Conservation (phyloP, 2,797 vertebrate genomes). For the Microcaecilia unicolor region DNA sequence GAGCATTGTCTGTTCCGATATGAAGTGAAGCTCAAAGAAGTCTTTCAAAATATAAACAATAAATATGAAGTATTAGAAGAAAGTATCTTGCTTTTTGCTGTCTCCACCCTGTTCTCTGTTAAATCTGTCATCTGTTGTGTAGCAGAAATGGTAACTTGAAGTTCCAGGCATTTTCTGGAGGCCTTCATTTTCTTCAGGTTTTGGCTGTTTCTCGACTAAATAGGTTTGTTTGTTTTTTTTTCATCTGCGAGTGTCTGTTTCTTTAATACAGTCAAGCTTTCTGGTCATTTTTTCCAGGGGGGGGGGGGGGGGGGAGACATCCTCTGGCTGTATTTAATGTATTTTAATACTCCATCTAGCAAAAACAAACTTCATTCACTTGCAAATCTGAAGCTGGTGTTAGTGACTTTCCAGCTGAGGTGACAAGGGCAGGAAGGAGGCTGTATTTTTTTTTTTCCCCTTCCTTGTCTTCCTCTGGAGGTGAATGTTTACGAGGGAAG, state of each 20-base stretch:
- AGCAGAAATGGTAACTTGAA: conserved; percentile 2
- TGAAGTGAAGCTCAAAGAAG: conserved; percentile 32
- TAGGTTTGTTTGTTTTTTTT: too few relatives aligned
- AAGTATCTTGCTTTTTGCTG: too few relatives aligned
- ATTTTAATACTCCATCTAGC: neutral
- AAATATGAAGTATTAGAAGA: conserved; percentile 28
- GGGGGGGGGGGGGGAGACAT: too few relatives aligned
- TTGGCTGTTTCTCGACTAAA: conserved; percentile 34
- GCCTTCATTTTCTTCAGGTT: conserved; percentile 30
- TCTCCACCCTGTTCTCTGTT: too few relatives aligned
- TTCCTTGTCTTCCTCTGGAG: neutral
- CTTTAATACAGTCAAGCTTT: too few relatives aligned
- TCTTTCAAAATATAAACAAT: conserved; percentile 41
- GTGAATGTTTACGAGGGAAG: too few relatives aligned
- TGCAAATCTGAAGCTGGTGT: conserved; percentile 62
- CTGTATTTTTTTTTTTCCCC: neutral
- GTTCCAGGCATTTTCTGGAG: conserved; percentile 20
- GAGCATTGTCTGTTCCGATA: conserved; percentile 50
- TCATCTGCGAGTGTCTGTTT: conserved; percentile 40
- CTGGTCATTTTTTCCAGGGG: too few relatives aligned
- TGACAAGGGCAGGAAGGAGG: too few relatives aligned
- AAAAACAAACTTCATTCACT: conserved; percentile 62
- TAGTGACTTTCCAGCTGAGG: conserved; percentile 43
- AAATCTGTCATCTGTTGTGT: neutral
- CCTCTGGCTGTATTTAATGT: neutral